A percentile compares a stretch with the other conserved stretches of the same genome.
Evolutionary conservation across 2,797 vertebrate genomes (phyloP).

Genomic region (Psittacula derbiana): DNA sequence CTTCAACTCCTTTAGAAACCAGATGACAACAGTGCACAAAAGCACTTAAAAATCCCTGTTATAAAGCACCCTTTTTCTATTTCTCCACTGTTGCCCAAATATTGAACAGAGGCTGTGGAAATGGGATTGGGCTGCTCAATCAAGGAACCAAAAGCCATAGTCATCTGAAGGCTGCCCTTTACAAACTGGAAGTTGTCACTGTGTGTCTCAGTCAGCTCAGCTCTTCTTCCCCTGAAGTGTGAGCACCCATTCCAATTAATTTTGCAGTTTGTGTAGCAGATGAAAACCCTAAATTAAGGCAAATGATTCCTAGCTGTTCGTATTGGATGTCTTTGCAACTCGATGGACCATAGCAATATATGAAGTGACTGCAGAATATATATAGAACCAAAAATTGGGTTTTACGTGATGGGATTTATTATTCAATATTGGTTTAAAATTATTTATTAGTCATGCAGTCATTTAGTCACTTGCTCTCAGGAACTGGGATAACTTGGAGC

Average conservation of each 20-base stretch:
- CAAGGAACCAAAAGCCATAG: background rate
- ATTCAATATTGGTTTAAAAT: slow-evolving; percentile 14
- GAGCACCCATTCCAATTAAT: slow-evolving; percentile 12
- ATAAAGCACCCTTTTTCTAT: background rate
- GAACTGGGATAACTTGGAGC: background rate
- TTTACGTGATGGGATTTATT: slow-evolving; percentile 16
- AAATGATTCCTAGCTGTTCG: background rate
- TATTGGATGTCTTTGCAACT: background rate
- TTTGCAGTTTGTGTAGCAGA: background rate
- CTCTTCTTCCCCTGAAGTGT: background rate
- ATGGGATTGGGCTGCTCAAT: background rate
- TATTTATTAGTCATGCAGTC: slow-evolving; percentile 16
- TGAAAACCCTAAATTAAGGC: slow-evolving; percentile 31
- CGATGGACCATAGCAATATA: background rate
- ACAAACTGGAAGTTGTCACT: background rate
- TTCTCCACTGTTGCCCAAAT: background rate
- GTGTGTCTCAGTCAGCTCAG: background rate
- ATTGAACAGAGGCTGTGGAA: background rate
- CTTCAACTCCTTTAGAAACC: background rate
- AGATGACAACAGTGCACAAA: background rate
- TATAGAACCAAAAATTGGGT: background rate
- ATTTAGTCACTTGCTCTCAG: background rate
- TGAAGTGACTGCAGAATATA: background rate
- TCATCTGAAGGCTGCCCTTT: background rate
- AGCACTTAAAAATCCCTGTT: background rate